Evolutionary conservation across 1,140 invertebrate species (phyloP).

Genomic region (Piezodorus guildinii): DNA sequence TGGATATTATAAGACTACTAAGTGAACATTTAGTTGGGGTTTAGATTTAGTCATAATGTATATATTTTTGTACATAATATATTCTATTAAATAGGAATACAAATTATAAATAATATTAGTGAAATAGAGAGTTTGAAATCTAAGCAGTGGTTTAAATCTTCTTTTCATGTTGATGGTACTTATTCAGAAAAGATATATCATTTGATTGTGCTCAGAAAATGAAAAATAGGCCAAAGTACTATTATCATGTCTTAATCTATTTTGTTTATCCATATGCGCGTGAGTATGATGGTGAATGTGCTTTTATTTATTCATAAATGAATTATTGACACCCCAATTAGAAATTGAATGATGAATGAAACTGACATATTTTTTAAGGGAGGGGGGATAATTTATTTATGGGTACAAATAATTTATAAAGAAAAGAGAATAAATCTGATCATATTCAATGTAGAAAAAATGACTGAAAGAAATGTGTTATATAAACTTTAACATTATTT

Average conservation of each 20-base stretch:
- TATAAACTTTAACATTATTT: constrained; percentile 7
- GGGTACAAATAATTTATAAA: constrained; percentile 13
- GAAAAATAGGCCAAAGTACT: constrained; percentile 11
- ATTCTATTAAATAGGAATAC: constrained; percentile 12
- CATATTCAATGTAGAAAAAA: constrained; percentile 16
- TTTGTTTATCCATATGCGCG: not conserved
- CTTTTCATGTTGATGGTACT: constrained; percentile 12
- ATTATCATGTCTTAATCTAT: not conserved
- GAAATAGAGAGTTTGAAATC: not conserved
- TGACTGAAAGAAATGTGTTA: constrained; percentile 17
- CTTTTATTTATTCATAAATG: constrained; percentile 10
- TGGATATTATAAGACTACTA: constrained; percentile 9
- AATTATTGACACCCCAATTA: constrained; percentile 2
- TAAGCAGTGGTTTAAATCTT: constrained; percentile 2
- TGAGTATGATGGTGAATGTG: not conserved
- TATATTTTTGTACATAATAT: constrained; percentile 15
- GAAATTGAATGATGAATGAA: not conserved
- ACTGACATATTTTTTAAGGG: not conserved
- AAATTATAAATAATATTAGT: constrained; percentile 13
- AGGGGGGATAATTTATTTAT: not conserved
- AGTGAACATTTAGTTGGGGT: constrained; percentile 12
- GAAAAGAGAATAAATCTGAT: not conserved
- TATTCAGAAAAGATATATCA: constrained; percentile 3
- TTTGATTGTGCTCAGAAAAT: constrained; percentile 15
- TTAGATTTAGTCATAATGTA: constrained; percentile 12